Percentiles rank a stretch among this genome's conserved stretches.
Evolutionary conservation across 2,797 vertebrate genomes (phyloP).

Genomic region (Tragopan temminckii): DNA sequence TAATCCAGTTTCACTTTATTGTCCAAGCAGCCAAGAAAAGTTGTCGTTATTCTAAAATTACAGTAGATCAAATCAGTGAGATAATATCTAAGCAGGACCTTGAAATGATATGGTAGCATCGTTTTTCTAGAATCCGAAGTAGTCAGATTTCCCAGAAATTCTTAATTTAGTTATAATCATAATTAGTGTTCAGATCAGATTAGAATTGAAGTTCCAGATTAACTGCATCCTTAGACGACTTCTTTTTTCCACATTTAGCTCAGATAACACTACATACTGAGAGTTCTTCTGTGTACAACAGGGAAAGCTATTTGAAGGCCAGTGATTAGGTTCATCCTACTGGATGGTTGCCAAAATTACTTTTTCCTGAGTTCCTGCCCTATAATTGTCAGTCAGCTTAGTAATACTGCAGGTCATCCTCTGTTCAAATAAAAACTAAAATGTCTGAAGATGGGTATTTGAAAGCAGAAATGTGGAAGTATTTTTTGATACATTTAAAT

Average conservation of each 20-base stretch:
- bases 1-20: conserved; percentile 6
- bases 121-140: neutral
- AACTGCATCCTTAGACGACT: neutral
- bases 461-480: neutral
- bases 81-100: neutral
- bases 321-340: conserved; percentile 27
- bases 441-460: neutral
- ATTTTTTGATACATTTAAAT: conserved; percentile 12
- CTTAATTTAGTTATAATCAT: neutral
- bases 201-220: neutral
- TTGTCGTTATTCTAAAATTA: neutral
- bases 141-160: neutral
- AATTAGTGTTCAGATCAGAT: conserved; percentile 1
- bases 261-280: neutral
- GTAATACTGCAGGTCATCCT: neutral
- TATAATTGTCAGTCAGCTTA: conserved; percentile 1
- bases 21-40: neutral
- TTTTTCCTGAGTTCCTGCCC: neutral
- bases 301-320: conserved; percentile 12
- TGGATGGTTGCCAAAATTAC: conserved; percentile 14
- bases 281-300: neutral
- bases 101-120: neutral
- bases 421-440: conserved; percentile 9
- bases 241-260: neutral
- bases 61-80: neutral